Evolutionary conservation across 1,140 invertebrate genomes (phyloP), one percentile per base, ranked within the genome.

Genomic region (Drosophila mojavensis): DNA sequence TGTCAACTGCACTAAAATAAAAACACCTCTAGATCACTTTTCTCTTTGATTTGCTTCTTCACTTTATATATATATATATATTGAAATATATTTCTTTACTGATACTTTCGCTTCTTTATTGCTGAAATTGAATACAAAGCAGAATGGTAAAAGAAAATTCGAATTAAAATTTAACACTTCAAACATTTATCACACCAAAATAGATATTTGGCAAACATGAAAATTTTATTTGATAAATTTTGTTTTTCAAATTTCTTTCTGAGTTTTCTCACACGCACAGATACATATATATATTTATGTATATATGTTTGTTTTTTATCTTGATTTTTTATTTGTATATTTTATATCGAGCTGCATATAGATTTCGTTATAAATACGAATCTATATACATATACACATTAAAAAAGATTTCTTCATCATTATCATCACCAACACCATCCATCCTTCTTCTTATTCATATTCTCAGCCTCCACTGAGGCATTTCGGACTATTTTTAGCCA

Each of bases 381-480:
- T 75, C 79, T 60, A 75, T 79, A 9, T 43, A n/a, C 13, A n/a
- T 43, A 43, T 68, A 72, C 55, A 62, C 59, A 50, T 78, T 30
- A 77, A 77, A 64, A 33, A 59, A 60, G 66, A 77, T 72, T 58
- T 77, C 66, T 73, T 65, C 73, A 77, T 79, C 50, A 74, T 65
- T 74, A 73, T 73, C 53, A 73, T 56, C 62, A 77, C 66, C 64
- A 65, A 59, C 79, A 81, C 48, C 58, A 79, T 65, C 73, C 53
- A 85, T 86, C 68, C 84, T 89, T 75, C 76, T 83, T 78, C 73
- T 89, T 80, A 88, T 89, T 88, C 73, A 88, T 89, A 88, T 84
- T 67, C 71, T 67, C 58, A 61, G 84, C 78, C 68, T 69, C 53
- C 36, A 10, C 36, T 69, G 82, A 82, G 74, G 72, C 80, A 78